Conservation (phyloP, 2,888 invertebrate genomes). For the Copidosoma aretas region DNA sequence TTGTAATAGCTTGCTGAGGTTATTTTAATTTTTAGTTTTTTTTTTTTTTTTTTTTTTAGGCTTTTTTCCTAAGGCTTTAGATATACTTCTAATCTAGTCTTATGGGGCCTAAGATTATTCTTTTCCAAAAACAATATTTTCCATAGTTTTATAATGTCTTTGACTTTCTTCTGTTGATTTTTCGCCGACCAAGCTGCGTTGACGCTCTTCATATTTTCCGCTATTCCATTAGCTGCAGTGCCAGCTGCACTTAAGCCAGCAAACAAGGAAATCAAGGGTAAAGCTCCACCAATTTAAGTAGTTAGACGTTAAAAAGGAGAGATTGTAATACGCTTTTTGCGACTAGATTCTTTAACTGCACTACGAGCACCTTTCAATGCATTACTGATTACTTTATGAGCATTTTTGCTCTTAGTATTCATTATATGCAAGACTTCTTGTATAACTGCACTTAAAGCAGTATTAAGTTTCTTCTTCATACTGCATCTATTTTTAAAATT, state of each 20-base stretch:
- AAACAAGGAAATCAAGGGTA: neutral
- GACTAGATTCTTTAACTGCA: neutral
- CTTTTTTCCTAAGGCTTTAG: too few species aligned
- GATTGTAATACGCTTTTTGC: neutral
- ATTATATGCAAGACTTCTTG: neutral
- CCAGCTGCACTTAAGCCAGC: conserved; percentile 2
- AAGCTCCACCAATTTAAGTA: neutral
- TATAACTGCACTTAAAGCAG: neutral
- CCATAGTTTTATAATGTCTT: conserved; percentile 2
- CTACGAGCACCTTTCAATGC: too few species aligned
- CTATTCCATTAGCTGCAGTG: neutral
- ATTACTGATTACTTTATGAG: neutral
- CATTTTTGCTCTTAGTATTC: neutral
- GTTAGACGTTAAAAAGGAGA: neutral
- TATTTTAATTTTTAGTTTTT: neutral
- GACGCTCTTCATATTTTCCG: neutral
- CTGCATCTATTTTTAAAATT: neutral
- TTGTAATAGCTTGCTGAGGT: neutral
- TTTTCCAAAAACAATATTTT: neutral
- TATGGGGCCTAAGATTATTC: neutral
- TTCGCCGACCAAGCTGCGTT: neutral
- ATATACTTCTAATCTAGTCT: too few species aligned
- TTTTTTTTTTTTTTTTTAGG: neutral
- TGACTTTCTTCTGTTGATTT: neutral
- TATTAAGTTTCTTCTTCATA: neutral